These are phyloP conservation scores for Elaphurus davidianus DNA, from an alignment of 2,113 vertebrate species.

Conservation along the genomic window DNA sequence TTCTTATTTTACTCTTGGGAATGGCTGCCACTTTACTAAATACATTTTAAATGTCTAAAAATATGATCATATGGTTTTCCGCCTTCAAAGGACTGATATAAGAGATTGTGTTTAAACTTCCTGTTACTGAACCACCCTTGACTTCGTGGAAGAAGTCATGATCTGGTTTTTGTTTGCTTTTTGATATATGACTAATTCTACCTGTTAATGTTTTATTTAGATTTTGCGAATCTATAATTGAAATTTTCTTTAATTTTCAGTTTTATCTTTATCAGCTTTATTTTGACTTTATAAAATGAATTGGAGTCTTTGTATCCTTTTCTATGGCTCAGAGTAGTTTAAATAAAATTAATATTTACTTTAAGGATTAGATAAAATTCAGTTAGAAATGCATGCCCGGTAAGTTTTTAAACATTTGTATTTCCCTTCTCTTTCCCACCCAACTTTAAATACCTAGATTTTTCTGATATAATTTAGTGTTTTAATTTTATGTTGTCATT, in stretches of 20 bases:
- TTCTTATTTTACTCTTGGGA: neutral
- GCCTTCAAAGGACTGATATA: neutral
- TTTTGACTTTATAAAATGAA: conserved; percentile 19
- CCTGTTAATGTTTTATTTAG: neutral
- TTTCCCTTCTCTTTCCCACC: neutral
- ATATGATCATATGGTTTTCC: neutral
- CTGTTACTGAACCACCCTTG: neutral
- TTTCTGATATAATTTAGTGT: neutral
- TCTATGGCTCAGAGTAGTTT: neutral
- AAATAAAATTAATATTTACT: neutral
- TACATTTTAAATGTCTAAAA: neutral
- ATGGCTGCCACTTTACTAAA: neutral
- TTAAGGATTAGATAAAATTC: neutral
- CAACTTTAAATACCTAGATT: neutral
- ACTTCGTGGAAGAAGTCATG: neutral
- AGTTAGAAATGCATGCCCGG: neutral
- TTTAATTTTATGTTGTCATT: neutral
- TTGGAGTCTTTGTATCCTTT: neutral
- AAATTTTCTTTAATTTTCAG: neutral
- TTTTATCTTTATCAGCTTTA: neutral
- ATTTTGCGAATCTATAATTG: neutral
- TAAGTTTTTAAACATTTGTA: neutral
- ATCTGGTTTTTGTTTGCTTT: neutral
- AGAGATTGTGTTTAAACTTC: neutral
- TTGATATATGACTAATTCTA: neutral